Base-by-base conservation (phyloP, 2,888 invertebrate genomes). In the Drosophila aldrichi region DNA sequence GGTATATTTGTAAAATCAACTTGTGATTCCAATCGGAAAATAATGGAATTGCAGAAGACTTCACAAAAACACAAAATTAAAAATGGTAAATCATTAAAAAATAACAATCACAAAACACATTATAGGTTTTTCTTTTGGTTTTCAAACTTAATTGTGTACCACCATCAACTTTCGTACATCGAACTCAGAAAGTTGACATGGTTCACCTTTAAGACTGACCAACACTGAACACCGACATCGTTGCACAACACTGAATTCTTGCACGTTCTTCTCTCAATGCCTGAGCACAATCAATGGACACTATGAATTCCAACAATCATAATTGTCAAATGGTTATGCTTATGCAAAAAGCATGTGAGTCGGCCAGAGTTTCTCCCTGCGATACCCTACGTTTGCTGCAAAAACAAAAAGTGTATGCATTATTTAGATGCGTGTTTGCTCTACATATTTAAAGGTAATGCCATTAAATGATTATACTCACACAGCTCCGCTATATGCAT, bases 361-460 rank as follows among this genome's bases (percentile, higher is more conserved):
- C 10, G 44, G 16, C 29, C 34, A 10, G 22, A 8, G n/a, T 16
- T 59, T 29, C 20, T 8, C 1, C 32, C 20, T 22, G 7, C 5
- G 6, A 52, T 72, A 58, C 70, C 38, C 59, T 73, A 65, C 49
- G 36, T 18, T 36, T 18, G 40, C 32, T 25, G 41, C 29, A 34
- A 40, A 49, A 51, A 46, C 9, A 44, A 41, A 55, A 66, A 58
- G 57, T 40, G 25, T 41, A 18, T 41, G 38, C 60, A 68, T 76
- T 71, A 77, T 77, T 77, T 60, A 66, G 70, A 41, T 56, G 32
- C 48, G 55, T 70, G 72, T 61, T 75, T 65, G 55, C 32, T 67
- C 46, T 55, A 74, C 82, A 74, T 74, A 84, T 81, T 79, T 84
- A 61, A 81, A 69, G 64, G 80, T 85, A 89, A 89, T 85, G 69